A percentile compares a stretch with the other conserved stretches of the same genome.
Evolutionary conservation across 2,888 invertebrate genomes (phyloP).

Genomic region (Dryadula phaetusa): DNA sequence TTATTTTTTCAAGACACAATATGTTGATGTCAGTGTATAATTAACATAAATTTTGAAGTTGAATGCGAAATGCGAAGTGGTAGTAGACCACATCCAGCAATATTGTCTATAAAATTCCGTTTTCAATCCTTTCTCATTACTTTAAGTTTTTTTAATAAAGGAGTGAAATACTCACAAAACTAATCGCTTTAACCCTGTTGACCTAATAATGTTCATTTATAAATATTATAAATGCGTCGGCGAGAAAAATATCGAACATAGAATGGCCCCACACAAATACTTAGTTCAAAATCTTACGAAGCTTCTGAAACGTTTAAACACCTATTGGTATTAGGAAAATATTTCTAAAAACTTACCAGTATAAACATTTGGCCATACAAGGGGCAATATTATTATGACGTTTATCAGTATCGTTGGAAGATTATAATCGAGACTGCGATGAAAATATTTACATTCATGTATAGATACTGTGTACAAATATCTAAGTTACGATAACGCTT

Average conservation of each 20-base stretch:
- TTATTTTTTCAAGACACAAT: not conserved
- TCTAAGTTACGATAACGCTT: not conserved
- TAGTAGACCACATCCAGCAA: conserved; percentile 7
- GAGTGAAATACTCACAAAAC: conserved; percentile 50
- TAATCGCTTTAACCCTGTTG: conserved; percentile 72
- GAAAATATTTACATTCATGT: conserved; percentile 11
- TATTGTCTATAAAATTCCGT: conserved; percentile 44
- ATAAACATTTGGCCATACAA: conserved; percentile 52
- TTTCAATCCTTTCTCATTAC: conserved; percentile 33
- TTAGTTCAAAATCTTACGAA: conserved; percentile 32
- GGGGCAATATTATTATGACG: conserved; percentile 44
- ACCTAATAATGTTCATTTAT: conserved; percentile 54
- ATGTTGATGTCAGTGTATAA: not conserved
- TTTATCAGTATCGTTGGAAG: conserved; percentile 1
- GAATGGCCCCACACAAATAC: conserved; percentile 47
- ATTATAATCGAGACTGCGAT: conserved; percentile 2
- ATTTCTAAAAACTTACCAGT: conserved; percentile 49
- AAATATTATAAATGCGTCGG: conserved; percentile 48
- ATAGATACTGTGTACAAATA: not conserved
- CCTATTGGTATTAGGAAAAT: conserved; percentile 42
- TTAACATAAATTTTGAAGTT: not conserved
- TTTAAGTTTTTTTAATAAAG: conserved; percentile 35
- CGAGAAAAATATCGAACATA: conserved; percentile 39
- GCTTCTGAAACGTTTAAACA: conserved; percentile 39
- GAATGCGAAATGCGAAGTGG: not conserved